Percentiles rank a stretch among this genome's conserved stretches.
Conservation (phyloP, 64 coral and sea anemone species). For the Pocillopora verrucosa region DNA sequence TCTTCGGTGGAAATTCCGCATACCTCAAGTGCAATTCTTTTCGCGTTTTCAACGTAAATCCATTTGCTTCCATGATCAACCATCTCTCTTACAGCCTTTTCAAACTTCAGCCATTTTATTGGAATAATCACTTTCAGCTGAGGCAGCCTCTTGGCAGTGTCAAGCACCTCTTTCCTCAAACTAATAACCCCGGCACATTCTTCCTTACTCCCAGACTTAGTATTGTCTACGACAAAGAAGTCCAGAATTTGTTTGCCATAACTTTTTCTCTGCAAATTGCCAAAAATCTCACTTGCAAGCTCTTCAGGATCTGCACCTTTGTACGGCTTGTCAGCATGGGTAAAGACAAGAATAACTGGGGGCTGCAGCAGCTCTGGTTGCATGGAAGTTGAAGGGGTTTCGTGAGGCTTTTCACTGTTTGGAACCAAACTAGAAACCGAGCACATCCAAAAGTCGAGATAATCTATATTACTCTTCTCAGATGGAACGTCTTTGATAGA, state of each 20-base stretch:
- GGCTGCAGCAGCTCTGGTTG: neutral
- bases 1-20: neutral
- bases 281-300: neutral
- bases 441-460: conserved; percentile 26
- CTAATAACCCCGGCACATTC: neutral
- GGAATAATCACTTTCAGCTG: neutral
- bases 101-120: conserved; percentile 19
- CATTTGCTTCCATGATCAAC: neutral
- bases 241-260: neutral
- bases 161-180: neutral
- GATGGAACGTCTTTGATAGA: neutral
- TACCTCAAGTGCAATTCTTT: neutral
- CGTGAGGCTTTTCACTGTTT: neutral
- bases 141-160: neutral
- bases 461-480: neutral
- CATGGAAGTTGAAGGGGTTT: neutral
- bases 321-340: conserved; percentile 12
- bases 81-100: neutral
- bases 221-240: conserved; percentile 16
- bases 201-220: neutral
- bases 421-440: neutral
- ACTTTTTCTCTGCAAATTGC: neutral
- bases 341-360: conserved; percentile 7
- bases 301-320: no score
- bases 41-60: neutral